These are phyloP conservation scores for Lithosia quadra DNA, from an alignment of 2,888 invertebrate species.

Conservation along the genomic window DNA sequence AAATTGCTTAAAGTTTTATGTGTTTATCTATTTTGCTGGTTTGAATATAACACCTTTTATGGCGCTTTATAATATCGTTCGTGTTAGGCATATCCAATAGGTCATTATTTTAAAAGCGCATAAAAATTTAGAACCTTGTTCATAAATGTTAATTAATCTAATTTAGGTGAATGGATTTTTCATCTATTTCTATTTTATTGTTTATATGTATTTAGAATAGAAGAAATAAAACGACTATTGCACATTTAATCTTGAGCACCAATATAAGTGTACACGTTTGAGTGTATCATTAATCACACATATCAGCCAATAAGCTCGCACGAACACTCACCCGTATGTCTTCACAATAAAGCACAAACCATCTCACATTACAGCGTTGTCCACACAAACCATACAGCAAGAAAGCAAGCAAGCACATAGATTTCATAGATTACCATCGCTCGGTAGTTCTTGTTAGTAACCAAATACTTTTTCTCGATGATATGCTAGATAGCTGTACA, in stretches of 20 bases:
- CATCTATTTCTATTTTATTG: too few species aligned
- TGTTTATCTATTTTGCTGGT: neutral
- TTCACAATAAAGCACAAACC: conserved; percentile 54
- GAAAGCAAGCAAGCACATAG: conserved; percentile 40
- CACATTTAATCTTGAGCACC: too few species aligned
- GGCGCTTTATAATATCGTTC: neutral
- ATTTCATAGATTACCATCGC: conserved; percentile 64
- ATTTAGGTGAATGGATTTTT: neutral
- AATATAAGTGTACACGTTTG: too few species aligned
- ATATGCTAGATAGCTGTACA: conserved; percentile 38
- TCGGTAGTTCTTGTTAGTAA: conserved; percentile 69
- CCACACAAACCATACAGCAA: conserved; percentile 66
- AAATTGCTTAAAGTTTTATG: neutral
- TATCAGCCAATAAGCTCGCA: neutral
- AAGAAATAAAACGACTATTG: too few species aligned
- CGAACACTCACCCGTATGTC: conserved; percentile 23
- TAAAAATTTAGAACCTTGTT: neutral
- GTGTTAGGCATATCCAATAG: neutral
- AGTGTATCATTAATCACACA: too few species aligned
- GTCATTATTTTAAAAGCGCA: neutral
- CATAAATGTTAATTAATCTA: neutral
- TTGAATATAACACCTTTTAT: neutral
- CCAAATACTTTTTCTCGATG: conserved; percentile 62
- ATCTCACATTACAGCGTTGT: conserved; percentile 76
- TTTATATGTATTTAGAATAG: too few species aligned